Percentiles rank a stretch among this genome's conserved stretches.
Conservation (phyloP, 2,113 vertebrate species). For the Chlamydotis undulata region DNA sequence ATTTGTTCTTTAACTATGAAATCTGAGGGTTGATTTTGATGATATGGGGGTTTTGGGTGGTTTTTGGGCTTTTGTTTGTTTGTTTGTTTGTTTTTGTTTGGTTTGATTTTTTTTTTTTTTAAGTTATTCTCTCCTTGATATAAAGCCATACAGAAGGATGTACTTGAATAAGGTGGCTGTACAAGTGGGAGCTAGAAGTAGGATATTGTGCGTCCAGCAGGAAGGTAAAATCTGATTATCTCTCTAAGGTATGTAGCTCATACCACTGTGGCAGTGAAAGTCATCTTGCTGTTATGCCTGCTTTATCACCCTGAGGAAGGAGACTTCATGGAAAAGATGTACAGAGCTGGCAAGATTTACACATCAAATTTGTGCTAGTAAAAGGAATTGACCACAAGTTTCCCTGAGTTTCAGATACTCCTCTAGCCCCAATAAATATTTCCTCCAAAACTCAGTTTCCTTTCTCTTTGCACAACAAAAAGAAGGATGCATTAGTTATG, state of each 20-base stretch:
- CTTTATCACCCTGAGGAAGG: neutral
- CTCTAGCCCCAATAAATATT: neutral
- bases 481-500: neutral
- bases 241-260: neutral
- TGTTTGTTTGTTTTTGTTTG: too few species aligned
- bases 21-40: neutral
- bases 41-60: accelerated
- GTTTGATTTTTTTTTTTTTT: neutral
- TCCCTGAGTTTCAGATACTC: neutral
- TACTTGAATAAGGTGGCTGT: neutral
- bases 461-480: neutral
- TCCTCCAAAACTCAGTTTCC: neutral
- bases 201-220: accelerated
- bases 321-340: neutral
- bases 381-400: neutral
- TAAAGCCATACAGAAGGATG: neutral
- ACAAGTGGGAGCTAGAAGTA: neutral
- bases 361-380: neutral
- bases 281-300: neutral
- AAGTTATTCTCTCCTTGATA: neutral
- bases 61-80: too few species aligned
- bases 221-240: neutral
- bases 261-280: neutral
- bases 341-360: neutral
- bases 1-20: neutral